phyloP scores from a whole-genome alignment of 2,113 vertebrate species.

The Pygathrix nemaeus region DNA sequence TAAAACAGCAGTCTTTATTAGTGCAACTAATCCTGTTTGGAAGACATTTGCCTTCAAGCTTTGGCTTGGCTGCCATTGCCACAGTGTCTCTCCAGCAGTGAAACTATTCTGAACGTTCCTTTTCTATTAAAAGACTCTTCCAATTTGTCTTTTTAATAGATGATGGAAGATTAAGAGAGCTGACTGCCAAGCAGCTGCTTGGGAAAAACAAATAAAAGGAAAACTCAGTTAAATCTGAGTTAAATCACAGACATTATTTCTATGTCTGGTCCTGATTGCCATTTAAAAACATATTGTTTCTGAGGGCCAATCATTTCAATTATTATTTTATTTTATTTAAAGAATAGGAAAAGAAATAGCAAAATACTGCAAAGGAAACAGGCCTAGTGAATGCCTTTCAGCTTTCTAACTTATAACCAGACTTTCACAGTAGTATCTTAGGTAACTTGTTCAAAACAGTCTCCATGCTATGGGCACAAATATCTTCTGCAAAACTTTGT shows the following conservation, averaged over 20 bases:
- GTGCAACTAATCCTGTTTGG: neutral
- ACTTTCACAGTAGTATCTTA: neutral
- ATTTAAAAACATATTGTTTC: neutral
- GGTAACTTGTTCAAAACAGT: neutral
- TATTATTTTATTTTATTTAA: slow-evolving; percentile 23
- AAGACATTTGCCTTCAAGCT: neutral
- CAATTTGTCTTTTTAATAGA: slow-evolving; percentile 62
- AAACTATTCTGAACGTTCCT: slow-evolving; percentile 61
- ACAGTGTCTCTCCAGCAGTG: slow-evolving; percentile 15
- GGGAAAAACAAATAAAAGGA: slow-evolving; percentile 27
- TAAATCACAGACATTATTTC: neutral
- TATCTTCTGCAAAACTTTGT: neutral
- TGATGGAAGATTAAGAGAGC: slow-evolving; percentile 52
- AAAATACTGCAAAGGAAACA: neutral
- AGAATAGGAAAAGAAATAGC: neutral
- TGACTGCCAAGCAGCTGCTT: slow-evolving; percentile 39
- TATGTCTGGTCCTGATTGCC: neutral
- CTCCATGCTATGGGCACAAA: neutral
- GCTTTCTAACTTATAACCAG: neutral
- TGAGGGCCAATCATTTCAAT: neutral
- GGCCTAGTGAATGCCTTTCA: neutral
- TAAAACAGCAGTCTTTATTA: neutral
- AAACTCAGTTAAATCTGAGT: neutral
- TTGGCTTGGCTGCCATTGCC: slow-evolving; percentile 45
- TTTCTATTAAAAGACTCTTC: slow-evolving; percentile 67